phyloP scores from a whole-genome alignment of 2,797 vertebrate genomes.

The Centropyge bicolor region DNA sequence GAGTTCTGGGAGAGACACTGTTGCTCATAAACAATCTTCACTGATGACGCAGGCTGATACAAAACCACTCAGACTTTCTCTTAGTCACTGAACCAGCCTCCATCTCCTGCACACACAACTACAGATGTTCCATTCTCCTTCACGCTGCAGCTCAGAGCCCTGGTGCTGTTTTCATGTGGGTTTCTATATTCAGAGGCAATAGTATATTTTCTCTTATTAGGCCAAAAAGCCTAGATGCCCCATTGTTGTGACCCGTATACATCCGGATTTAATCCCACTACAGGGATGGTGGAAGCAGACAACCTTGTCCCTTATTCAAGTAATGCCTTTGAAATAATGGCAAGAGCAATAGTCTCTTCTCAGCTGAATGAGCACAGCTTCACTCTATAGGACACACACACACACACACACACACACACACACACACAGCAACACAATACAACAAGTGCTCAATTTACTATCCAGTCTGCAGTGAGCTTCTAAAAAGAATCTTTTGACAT shows the following conservation, averaged over 20 bases:
- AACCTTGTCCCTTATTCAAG: slow-evolving; percentile 7
- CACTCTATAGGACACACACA: not conserved
- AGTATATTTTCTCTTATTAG: not conserved
- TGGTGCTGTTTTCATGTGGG: not conserved
- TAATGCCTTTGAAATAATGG: not conserved
- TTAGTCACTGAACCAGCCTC: slow-evolving; percentile 8
- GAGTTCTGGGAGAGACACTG: not conserved
- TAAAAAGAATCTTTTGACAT: not conserved
- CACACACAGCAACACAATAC: not conserved
- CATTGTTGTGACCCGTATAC: not conserved
- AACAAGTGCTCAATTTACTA: not conserved
- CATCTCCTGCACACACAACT: slow-evolving; percentile 1
- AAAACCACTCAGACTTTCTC: slow-evolving; percentile 16
- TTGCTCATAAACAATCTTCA: not conserved
- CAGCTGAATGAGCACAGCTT: not conserved
- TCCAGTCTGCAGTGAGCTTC: not conserved
- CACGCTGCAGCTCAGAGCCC: slow-evolving; percentile 10
- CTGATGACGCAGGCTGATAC: slow-evolving; percentile 22
- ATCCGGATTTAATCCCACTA: not conserved
- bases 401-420: not conserved
- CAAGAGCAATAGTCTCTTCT: not conserved
- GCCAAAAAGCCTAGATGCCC: not conserved
- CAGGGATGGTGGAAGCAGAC: not conserved
- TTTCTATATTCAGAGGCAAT: slow-evolving; percentile 2
- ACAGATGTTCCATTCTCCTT: slow-evolving; percentile 9